Evolutionary conservation across 2,888 invertebrate species (phyloP), one percentile per base, ranked within the genome.

Genomic region (Amorpha juglandis): DNA sequence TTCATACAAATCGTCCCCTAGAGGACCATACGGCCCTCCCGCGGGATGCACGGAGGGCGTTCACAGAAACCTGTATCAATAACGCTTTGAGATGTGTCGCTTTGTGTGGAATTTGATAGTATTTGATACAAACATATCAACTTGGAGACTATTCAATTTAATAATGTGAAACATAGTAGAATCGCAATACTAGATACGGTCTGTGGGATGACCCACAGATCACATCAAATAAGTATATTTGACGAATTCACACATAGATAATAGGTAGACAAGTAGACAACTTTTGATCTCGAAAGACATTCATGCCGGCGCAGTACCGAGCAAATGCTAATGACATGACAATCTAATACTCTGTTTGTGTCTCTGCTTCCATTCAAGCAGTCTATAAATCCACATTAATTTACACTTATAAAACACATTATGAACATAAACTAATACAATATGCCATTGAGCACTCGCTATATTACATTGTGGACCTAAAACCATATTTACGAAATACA

Each of bases 1-100:
- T 65, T 65, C 64, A 65, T 65, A 65, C 64, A 58, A 65, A 65
- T 65, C 55, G 64, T 58, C 35, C 64, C 64, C 58, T 19, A 14
- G 64, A 47, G 64, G 55, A 48, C 48, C 48, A 48, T 65, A 47
- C 64, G 64, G 47, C 38, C 33, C 55, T 65, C 64, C 48, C 55
- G 64, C 35, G 64, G 55, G 55, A 48, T 55, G 58, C 55, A 64
- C 8, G 35, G 52, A 55, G 64, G 55, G 64, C 16, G 38, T 16
- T 58, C 52, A 3, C 33, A 52, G 52, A 42, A 38, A 58, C 38
- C 58, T 58, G 58, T 58, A 58, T 58, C 58, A 58, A 58, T 58
- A 58, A 58, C 58, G 19, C 48, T 48, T 48, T n/a, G 42, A 58
- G 58, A 42, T 58, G 55, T 58, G 58, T 58, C 58, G 58, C 58